Evolutionary conservation across 37 sponge, comb jelly and placozoan genomes (phyloP), one percentile per base, ranked within the genome.

Genomic region (Ephydatia muelleri): DNA sequence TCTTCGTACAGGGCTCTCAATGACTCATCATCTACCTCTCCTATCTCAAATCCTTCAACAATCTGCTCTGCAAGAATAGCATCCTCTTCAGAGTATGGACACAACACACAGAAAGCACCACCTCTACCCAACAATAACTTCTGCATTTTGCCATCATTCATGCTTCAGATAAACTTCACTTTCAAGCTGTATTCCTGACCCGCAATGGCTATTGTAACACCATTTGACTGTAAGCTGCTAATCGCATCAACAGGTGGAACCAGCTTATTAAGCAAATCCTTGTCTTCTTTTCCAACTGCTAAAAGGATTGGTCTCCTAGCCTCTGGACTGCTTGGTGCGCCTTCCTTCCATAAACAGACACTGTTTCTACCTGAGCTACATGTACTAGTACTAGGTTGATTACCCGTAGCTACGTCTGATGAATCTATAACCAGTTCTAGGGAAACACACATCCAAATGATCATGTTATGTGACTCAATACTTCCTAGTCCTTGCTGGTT

Each of bases 21-120:
- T 57, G 57, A 57, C 57, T 57, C 57, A 57, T 19, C 16, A 14
- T 57, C 57, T 57, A 57, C 57, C 57, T 57, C 57, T 57, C 57
- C 14, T 57, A 57, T 57, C 57, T 57, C 76, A 33, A 75, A 75
- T 39, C 72, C 70, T 72, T 47, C 47, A 21, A 82, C 72, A 23
- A 39, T 82, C 31, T 74, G 67, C 29, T 83, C 84, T 49, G 84
- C 75, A 31, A 74, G 57, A 65, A 83, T 4, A 65, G 84, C 64
- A 25, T 83, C 67, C 8, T 40, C 37, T 11, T 83, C 73, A 31
- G 84, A 75, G 22, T 75, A 75, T 34, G 84, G 75, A 49, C 57
- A 57, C 57, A 57, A 57, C 57, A 57, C 57, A 57, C 57, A 57
- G 57, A 57, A 57, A 57, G 57, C 57, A 57, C 57, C 57, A 57